These are phyloP conservation scores for Baryphthengus martii DNA, from an alignment of 2,113 vertebrate species.

Conservation along the genomic window DNA sequence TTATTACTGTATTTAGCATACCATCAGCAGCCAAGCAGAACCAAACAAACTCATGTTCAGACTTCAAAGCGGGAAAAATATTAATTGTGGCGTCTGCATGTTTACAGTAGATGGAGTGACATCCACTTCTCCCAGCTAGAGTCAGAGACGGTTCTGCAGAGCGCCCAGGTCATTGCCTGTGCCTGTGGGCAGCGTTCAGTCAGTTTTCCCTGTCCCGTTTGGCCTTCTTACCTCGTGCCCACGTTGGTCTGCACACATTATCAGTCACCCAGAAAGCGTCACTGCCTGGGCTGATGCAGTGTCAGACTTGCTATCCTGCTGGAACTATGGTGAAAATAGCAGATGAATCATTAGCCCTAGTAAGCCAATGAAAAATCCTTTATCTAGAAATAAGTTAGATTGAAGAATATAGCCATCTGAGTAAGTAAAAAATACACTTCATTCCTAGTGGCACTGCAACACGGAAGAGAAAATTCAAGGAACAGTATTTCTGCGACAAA, in stretches of 20 bases:
- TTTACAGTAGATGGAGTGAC: constrained; percentile 60
- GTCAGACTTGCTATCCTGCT: background rate
- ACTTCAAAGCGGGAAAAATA: constrained; percentile 78
- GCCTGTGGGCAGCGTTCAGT: background rate
- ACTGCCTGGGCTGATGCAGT: fast-evolving
- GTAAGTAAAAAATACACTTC: background rate
- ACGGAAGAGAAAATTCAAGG: background rate
- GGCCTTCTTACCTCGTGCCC: background rate
- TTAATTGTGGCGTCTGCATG: constrained; percentile 78
- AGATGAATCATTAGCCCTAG: background rate
- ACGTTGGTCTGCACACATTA: fast-evolving
- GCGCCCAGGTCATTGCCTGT: constrained; percentile 16
- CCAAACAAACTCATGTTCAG: constrained; percentile 77
- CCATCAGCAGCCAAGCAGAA: constrained; percentile 79
- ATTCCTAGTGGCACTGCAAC: background rate
- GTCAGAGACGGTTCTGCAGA: background rate
- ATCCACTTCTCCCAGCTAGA: constrained; percentile 4
- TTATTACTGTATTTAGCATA: constrained; percentile 71
- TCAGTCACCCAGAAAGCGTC: background rate
- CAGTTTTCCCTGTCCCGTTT: background rate
- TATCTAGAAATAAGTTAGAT: background rate
- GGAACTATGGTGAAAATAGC: background rate
- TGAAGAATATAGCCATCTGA: background rate
- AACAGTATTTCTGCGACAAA: background rate
- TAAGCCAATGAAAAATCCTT: background rate